Evolutionary conservation across 2,797 vertebrate species (phyloP), one percentile per base, ranked within the genome.

Genomic region (Furcifer pardalis): DNA sequence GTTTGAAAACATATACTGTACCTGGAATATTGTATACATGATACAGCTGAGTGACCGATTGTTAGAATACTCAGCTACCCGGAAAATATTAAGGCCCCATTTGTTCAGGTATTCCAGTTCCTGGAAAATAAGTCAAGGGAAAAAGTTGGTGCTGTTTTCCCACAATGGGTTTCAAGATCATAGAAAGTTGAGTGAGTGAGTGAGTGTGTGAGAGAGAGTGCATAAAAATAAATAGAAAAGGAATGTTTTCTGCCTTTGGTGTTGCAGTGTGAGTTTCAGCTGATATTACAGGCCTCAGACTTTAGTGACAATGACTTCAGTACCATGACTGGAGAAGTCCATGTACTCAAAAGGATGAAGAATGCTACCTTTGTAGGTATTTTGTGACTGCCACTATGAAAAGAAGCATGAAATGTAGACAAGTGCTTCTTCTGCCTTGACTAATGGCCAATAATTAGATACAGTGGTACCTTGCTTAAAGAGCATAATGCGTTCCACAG

Each of bases 71-170:
- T 98, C 97, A 2, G 98, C 97, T 94, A 99, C 97, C 7, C 91
- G 96, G 91, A 99, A 98, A 95, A 99, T 99, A 96, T 99, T 98
- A 96, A 99, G 97, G 95, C 98, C 98, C 98, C 98, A 99, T 94
- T 97, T 99, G 95, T 98, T 98, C 91, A 99, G 96, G 94, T 97
- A 97, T 69, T 97, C 96, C 94, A 99, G 95, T 93, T 99, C 98
- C 98, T 99, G 92, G 65, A 60, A 81, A 83, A 81, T 40, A 82
- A 0, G 74, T 32, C 86, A 78, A 40, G 46, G 32, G 13, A 37
- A 69, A 37, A 15, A 44, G 25, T 49, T 46, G 19, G 27, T 49
- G n/a, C 10, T 30, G 32, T 0, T 44, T 62, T 37, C 5, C 2
- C 49, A 62, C 40, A 49, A 40, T 27, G 30, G 27, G 27, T 77